A percentile compares a stretch with the other conserved stretches of the same genome.
These are phyloP conservation scores for Echiichthys vipera DNA, from an alignment of 2,797 vertebrate genomes.

Conservation along the genomic window DNA sequence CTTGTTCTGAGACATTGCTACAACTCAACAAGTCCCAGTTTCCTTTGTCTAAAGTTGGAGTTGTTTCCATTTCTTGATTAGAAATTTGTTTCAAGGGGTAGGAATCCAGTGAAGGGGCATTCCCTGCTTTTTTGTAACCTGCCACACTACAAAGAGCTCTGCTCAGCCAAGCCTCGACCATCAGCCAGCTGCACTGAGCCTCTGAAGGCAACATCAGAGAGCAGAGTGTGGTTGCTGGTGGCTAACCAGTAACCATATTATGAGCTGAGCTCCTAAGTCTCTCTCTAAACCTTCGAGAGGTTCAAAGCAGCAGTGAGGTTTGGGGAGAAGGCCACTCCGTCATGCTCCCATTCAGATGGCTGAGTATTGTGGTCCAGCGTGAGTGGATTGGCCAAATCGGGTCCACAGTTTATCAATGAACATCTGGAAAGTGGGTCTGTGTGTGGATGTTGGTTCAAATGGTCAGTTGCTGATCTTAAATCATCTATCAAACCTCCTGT, in stretches of 20 bases:
- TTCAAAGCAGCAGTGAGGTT: conserved; percentile 83
- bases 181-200: conserved; percentile 81
- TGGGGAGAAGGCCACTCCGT: conserved; percentile 77
- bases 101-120: conserved; percentile 65
- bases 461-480: conserved; percentile 57
- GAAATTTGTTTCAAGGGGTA: conserved; percentile 28
- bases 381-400: conserved; percentile 64
- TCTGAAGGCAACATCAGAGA: conserved; percentile 89
- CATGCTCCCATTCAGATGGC: conserved; percentile 80
- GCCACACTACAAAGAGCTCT: conserved; percentile 81
- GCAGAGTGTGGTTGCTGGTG: conserved; percentile 82
- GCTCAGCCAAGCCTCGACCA: conserved; percentile 71
- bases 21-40: conserved; percentile 2
- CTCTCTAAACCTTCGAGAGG: conserved; percentile 80
- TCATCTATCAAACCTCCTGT: conserved; percentile 36
- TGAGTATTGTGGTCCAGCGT: conserved; percentile 68
- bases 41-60: conserved; percentile 16
- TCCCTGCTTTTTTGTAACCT: conserved; percentile 75
- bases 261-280: conserved; percentile 83
- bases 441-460: conserved; percentile 70
- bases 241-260: conserved; percentile 86
- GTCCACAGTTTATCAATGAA: conserved; percentile 80
- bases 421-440: conserved; percentile 67
- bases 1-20: not conserved
- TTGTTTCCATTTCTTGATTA: conserved; percentile 51